These are phyloP conservation scores for Oscheius sp. DNA, from an alignment of 2,888 invertebrate species.

Conservation along the genomic window DNA sequence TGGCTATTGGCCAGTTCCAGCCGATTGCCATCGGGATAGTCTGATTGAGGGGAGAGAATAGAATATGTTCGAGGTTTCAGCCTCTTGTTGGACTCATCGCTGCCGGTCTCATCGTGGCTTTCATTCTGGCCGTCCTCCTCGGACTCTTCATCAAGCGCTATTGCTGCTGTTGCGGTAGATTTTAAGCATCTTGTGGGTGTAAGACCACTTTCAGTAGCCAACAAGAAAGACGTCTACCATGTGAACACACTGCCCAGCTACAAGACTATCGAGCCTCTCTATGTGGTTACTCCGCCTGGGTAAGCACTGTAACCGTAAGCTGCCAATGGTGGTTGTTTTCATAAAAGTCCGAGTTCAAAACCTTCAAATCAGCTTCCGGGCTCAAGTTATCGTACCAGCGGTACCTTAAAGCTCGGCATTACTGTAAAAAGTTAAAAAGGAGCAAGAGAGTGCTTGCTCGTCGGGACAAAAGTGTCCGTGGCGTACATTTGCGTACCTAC, in stretches of 20 bases:
- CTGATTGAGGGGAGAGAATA: too few species aligned
- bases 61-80: slow-evolving; percentile 45
- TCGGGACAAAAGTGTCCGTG: too few species aligned
- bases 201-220: slow-evolving; percentile 30
- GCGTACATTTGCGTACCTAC: not conserved
- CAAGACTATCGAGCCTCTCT: slow-evolving; percentile 71
- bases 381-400: too few species aligned
- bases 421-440: too few species aligned
- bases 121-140: slow-evolving; percentile 63
- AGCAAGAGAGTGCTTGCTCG: too few species aligned
- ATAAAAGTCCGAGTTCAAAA: too few species aligned
- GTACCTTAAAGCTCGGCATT: too few species aligned
- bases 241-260: slow-evolving; percentile 69
- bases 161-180: slow-evolving; percentile 51
- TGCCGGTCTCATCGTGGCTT: slow-evolving; percentile 66
- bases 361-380: too few species aligned
- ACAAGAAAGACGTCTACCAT: slow-evolving; percentile 66
- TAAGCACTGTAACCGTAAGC: slow-evolving; percentile 16
- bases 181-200: slow-evolving; percentile 42
- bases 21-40: too few species aligned
- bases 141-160: slow-evolving; percentile 47
- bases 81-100: slow-evolving; percentile 68
- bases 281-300: slow-evolving; percentile 69
- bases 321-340: too few species aligned
- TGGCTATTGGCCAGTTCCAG: too few species aligned